Evolutionary conservation across 1,140 invertebrate genomes (phyloP), one percentile per base, ranked within the genome.

Genomic region (Trichonephila inaurata): DNA sequence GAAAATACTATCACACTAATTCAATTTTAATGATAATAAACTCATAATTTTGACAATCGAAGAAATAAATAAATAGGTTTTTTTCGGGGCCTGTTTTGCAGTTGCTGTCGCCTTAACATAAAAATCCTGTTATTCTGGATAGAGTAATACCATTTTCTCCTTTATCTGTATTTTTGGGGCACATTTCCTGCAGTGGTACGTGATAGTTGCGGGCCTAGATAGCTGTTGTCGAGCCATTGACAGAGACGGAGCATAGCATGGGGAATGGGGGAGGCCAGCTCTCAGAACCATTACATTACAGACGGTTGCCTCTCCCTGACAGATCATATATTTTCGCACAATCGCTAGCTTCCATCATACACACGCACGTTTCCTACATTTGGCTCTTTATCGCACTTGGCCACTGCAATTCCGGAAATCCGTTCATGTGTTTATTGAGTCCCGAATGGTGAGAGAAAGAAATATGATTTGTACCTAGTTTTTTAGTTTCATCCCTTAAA

Each of bases 291-390:
- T 93, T 93, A 93, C 92, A 93, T 93, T 93, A 93, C 92, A 93
- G 92, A 93, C 92, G 92, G 92, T 89, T 93, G 92, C 92, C 92
- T 93, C 92, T 93, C 92, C 51, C 44, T 93, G 92, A 93, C 92
- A 93, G 92, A 93, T 93, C 92, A 93, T 93, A 93, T 93, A 93
- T 93, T 93, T 93, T 93, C 92, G 92, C 92, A 93, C 92, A 93
- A 93, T 93, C 92, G 92, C 92, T 51, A 82, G 92, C 92, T 93
- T 93, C 92, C 92, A 93, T 93, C 92, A 93, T 93, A 93, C 92
- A 93, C 92, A 51, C 6, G 6, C 14, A 1, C 28, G 62, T 16
- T n/a, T 0, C 21, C 83, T n/a, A 16, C 5, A 14, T 21, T 88
- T 93, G 92, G 92, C 92, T 21, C 19, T 4, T 82, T 24, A 82